phyloP scores from a whole-genome alignment of 2,797 vertebrate genomes.

The Cryptoprocta ferox region DNA sequence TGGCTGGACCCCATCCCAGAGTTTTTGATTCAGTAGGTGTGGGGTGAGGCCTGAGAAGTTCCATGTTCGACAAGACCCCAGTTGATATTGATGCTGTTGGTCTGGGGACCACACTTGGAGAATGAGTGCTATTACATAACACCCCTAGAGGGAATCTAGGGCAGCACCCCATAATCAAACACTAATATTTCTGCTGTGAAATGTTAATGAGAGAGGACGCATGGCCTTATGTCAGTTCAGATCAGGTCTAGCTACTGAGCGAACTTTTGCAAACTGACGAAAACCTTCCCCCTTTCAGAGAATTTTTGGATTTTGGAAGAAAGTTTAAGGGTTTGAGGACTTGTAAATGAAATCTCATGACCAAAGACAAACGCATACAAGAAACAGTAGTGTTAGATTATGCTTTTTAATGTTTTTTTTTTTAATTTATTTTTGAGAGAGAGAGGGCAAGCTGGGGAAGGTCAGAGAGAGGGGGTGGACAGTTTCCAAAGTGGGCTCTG shows the following conservation, averaged over 20 bases:
- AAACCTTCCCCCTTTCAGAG: slow-evolving; percentile 23
- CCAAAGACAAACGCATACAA: not conserved
- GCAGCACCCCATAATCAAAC: not conserved
- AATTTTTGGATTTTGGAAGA: slow-evolving; percentile 21
- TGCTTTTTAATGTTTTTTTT: not conserved
- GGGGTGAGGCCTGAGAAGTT: not conserved
- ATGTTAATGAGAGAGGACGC: not conserved
- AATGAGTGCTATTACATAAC: not conserved
- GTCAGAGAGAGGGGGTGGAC: too few species aligned
- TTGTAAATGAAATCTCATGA: not conserved
- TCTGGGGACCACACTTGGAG: not conserved
- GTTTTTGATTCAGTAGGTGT: not conserved
- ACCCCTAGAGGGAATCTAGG: not conserved
- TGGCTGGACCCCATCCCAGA: not conserved
- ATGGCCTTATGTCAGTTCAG: not conserved
- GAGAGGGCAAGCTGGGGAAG: too few species aligned
- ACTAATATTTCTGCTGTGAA: not conserved
- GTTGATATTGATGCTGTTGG: not conserved
- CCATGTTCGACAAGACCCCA: not conserved
- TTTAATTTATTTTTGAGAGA: too few species aligned
- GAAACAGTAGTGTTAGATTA: not conserved
- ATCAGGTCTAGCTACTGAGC: not conserved
- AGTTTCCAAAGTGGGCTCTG: too few species aligned
- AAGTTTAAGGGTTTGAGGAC: not conserved
- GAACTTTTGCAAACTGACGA: not conserved